These are phyloP conservation scores for Bembecia ichneumoniformis DNA, from an alignment of 2,888 invertebrate genomes.

Conservation along the genomic window DNA sequence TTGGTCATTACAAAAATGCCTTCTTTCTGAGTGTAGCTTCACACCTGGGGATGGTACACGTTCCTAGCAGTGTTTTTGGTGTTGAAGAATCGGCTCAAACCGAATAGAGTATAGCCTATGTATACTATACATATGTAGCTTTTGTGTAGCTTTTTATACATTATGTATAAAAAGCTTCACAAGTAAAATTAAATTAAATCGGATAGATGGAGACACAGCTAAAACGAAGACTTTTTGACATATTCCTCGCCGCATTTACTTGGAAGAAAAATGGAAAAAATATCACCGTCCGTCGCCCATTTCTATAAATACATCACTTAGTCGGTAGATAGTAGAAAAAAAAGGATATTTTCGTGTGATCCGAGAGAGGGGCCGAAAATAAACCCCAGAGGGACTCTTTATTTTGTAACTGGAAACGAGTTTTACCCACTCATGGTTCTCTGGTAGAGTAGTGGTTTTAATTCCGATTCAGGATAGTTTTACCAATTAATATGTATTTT, in stretches of 20 bases:
- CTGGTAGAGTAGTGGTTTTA: background rate
- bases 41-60: too few species aligned
- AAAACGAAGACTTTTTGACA: background rate
- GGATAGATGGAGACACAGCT: too few species aligned
- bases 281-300: conserved; percentile 42
- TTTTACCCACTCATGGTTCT: conserved; percentile 33
- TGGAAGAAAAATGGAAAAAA: conserved; percentile 35
- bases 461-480: background rate
- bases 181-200: too few species aligned
- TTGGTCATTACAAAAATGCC: too few species aligned
- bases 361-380: conserved; percentile 52
- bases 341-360: conserved; percentile 39
- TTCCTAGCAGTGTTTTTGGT: too few species aligned
- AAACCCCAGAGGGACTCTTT: conserved; percentile 66
- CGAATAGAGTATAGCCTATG: too few species aligned
- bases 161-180: too few species aligned
- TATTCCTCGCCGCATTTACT: conserved; percentile 19
- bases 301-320: conserved; percentile 67
- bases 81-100: too few species aligned
- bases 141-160: too few species aligned
- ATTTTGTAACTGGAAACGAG: conserved; percentile 43
- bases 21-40: too few species aligned
- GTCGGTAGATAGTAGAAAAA: conserved; percentile 34
- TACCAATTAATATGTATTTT: too few species aligned
- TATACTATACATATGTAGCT: too few species aligned